Evolutionary conservation across 2,888 invertebrate genomes (phyloP).

Genomic region (Leucozona laternaria): DNA sequence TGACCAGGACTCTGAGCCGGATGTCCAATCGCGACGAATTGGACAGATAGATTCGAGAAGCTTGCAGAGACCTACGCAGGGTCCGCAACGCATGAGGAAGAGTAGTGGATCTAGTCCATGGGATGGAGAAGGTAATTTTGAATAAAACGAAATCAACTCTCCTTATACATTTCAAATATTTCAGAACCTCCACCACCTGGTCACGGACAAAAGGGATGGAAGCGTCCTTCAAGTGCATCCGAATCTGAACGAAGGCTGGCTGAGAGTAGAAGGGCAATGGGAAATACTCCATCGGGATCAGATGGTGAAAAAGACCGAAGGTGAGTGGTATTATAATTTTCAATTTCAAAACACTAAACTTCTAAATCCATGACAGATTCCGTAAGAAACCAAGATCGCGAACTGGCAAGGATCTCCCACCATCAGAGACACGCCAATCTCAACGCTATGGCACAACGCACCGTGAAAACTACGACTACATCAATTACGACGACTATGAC

Average conservation of each 20-base stretch:
- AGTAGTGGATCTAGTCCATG: conserved; percentile 85
- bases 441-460: conserved; percentile 66
- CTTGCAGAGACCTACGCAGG: conserved; percentile 81
- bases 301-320: conserved; percentile 86
- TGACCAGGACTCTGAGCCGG: conserved; percentile 85
- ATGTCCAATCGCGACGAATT: conserved; percentile 80
- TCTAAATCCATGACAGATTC: conserved; percentile 77
- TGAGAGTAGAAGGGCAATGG: conserved; percentile 80
- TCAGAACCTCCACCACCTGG: conserved; percentile 78
- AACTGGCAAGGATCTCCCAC: conserved; percentile 78
- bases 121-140: conserved; percentile 84
- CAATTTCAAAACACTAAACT: neutral
- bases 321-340: conserved; percentile 77
- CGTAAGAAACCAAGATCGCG: conserved; percentile 85
- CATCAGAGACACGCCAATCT: conserved; percentile 55
- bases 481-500: conserved; percentile 80
- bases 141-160: neutral
- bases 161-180: neutral
- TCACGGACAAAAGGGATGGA: conserved; percentile 84
- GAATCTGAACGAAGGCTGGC: conserved; percentile 85
- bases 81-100: conserved; percentile 80
- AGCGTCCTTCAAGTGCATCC: conserved; percentile 86
- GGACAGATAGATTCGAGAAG: conserved; percentile 79
- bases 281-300: conserved; percentile 84
- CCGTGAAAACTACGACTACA: conserved; percentile 82